These are phyloP conservation scores for Alauda arvensis DNA, from an alignment of 2,797 vertebrate species.

Conservation along the genomic window DNA sequence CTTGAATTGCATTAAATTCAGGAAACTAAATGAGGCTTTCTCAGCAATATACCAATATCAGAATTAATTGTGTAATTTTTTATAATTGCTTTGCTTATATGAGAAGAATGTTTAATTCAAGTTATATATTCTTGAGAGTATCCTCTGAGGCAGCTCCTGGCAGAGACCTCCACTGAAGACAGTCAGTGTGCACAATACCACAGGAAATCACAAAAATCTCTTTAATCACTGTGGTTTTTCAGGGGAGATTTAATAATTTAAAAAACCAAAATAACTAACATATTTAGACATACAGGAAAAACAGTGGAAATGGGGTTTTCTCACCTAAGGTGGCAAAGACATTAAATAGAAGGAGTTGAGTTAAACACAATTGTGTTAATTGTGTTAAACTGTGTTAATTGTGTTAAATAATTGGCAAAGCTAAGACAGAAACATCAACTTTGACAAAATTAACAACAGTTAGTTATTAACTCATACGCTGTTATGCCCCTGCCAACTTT, in stretches of 20 bases:
- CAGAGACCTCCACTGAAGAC: not conserved
- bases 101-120: slow-evolving; percentile 18
- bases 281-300: not conserved
- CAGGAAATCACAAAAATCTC: not conserved
- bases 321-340: not conserved
- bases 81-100: slow-evolving; percentile 20
- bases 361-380: not conserved
- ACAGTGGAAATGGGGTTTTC: not conserved
- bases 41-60: not conserved
- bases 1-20: not conserved
- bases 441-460: not conserved
- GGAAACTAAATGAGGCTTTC: not conserved
- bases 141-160: not conserved
- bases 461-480: not conserved
- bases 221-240: slow-evolving; percentile 17
- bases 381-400: not conserved
- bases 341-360: not conserved
- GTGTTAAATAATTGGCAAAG: not conserved
- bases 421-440: not conserved
- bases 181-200: not conserved
- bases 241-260: not conserved
- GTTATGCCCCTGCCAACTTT: not conserved
- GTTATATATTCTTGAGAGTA: not conserved
- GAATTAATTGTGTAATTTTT: not conserved
- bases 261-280: not conserved